Percentiles rank a stretch among this genome's conserved stretches.
phyloP scores from a whole-genome alignment of 2,797 vertebrate genomes.

The Poeciliopsis paucimaculata region DNA sequence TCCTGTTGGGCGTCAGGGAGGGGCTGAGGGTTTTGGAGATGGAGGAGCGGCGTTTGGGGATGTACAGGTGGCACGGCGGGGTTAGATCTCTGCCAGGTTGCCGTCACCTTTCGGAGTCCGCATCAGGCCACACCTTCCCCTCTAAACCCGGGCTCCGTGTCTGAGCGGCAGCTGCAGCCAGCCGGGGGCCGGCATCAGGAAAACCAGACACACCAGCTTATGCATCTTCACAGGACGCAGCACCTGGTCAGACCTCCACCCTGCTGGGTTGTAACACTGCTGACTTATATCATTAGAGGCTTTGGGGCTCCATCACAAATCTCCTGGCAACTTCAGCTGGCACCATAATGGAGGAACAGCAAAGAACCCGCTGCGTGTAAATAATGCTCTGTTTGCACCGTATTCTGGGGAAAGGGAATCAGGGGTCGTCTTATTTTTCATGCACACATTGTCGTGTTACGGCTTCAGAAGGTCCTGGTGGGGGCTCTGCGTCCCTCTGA shows the following conservation, averaged over 20 bases:
- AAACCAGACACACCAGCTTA: slow-evolving; percentile 46
- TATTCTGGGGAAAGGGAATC: slow-evolving; percentile 31
- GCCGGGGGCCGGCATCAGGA: slow-evolving; percentile 29
- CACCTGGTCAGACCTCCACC: slow-evolving; percentile 57
- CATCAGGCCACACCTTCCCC: slow-evolving; percentile 63
- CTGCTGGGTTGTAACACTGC: slow-evolving; percentile 53
- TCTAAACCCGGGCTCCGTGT: slow-evolving; percentile 24
- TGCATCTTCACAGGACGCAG: slow-evolving; percentile 51
- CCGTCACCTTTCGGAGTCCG: slow-evolving; percentile 38
- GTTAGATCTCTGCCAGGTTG: slow-evolving; percentile 64
- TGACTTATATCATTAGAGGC: slow-evolving; percentile 52
- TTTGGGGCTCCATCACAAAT: slow-evolving; percentile 51
- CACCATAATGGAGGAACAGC: slow-evolving; percentile 32
- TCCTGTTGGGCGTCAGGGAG: slow-evolving; percentile 49
- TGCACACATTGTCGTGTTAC: neutral
- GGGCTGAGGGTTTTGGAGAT: slow-evolving; percentile 20
- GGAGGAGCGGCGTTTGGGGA: slow-evolving; percentile 17
- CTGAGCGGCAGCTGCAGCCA: slow-evolving; percentile 56
- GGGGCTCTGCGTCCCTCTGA: neutral
- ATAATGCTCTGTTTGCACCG: slow-evolving; percentile 31
- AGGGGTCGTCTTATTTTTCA: neutral
- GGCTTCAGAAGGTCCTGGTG: neutral
- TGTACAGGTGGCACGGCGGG: slow-evolving; percentile 23
- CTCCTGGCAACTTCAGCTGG: slow-evolving; percentile 49
- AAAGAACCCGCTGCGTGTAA: slow-evolving; percentile 36